phyloP scores from a whole-genome alignment of 1,140 invertebrate species.

The Trichogramma pretiosum region DNA sequence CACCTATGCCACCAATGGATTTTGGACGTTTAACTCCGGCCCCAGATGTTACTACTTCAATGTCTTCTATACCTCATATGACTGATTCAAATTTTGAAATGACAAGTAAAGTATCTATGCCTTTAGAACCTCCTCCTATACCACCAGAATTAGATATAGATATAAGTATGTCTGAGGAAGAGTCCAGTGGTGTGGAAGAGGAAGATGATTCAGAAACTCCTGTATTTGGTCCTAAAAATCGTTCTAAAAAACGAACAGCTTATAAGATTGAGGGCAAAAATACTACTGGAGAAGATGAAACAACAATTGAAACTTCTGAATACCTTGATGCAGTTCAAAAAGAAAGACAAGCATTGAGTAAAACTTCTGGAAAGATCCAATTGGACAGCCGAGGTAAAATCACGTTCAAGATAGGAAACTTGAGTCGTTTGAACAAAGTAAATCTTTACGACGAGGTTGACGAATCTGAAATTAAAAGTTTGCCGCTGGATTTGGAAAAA shows the following conservation, averaged over 20 bases:
- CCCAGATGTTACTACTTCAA: too few species aligned
- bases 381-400: constrained; percentile 40
- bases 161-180: neutral
- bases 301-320: constrained; percentile 19
- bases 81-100: too few species aligned
- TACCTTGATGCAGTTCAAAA: constrained; percentile 40
- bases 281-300: neutral
- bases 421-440: constrained; percentile 35
- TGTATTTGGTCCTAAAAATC: neutral
- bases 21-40: too few species aligned
- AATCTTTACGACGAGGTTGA: constrained; percentile 36
- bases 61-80: too few species aligned
- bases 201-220: neutral
- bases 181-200: neutral
- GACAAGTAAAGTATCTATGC: too few species aligned
- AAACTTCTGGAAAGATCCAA: constrained; percentile 38
- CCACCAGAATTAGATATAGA: constrained; percentile 17
- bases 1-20: constrained; percentile 27
- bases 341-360: constrained; percentile 36
- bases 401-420: constrained; percentile 39
- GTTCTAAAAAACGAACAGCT: neutral
- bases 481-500: constrained; percentile 4
- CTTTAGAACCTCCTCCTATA: constrained; percentile 24
- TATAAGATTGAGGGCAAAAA: neutral
- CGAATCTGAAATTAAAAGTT: constrained; percentile 17